Conservation (phyloP, 2,888 invertebrate species). For the Epirrhoe alternata region DNA sequence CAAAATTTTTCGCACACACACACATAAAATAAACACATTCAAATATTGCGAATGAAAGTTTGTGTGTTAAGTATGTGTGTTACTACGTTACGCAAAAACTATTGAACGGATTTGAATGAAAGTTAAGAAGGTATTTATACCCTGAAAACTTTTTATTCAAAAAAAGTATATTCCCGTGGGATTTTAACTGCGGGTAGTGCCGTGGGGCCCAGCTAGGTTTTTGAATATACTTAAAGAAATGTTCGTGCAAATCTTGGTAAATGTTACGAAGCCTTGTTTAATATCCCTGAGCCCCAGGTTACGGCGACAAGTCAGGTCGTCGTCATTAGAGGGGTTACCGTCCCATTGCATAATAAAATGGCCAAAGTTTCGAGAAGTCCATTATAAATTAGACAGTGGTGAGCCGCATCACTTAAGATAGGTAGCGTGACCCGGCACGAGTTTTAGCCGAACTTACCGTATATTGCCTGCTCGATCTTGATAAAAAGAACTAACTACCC, state of each 20-base stretch:
- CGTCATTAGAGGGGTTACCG: conserved; percentile 83
- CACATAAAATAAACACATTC: no score
- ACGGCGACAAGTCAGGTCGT: conserved; percentile 76
- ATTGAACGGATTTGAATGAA: no score
- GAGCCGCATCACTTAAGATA: conserved; percentile 84
- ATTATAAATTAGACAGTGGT: conserved; percentile 85
- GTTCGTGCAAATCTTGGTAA: conserved; percentile 65
- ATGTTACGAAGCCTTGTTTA: conserved; percentile 73
- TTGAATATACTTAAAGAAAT: conserved; percentile 30
- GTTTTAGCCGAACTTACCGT: conserved; percentile 76
- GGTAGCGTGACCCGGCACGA: conserved; percentile 83
- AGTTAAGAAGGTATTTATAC: no score
- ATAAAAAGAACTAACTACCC: conserved; percentile 83
- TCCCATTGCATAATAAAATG: conserved; percentile 85
- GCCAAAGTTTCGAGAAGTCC: conserved; percentile 84
- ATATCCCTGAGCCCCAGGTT: conserved; percentile 76
- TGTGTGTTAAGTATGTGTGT: no score
- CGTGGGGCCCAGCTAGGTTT: no score
- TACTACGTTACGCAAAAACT: no score
- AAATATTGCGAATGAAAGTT: no score
- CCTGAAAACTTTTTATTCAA: no score
- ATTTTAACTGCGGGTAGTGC: no score
- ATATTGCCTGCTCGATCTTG: conserved; percentile 79
- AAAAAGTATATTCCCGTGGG: no score
- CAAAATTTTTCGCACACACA: no score